phyloP scores from a whole-genome alignment of 2,888 invertebrate genomes.

The Atherix ibis region DNA sequence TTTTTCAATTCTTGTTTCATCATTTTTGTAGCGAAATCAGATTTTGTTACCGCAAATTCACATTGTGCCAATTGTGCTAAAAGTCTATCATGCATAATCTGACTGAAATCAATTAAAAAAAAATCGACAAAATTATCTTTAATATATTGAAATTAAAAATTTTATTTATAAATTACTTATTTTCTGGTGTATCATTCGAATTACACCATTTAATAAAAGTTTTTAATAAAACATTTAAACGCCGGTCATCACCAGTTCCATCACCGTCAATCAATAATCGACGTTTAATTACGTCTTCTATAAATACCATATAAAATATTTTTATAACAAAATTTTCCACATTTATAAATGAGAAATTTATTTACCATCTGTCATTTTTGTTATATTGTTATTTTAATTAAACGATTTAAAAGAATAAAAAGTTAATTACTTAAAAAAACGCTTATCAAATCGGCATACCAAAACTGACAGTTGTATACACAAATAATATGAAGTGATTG shows the following conservation, averaged over 20 bases:
- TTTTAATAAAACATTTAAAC: slow-evolving; percentile 71
- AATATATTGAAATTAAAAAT: slow-evolving; percentile 1
- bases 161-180: slow-evolving; percentile 40
- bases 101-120: slow-evolving; percentile 32
- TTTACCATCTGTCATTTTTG: slow-evolving; percentile 9
- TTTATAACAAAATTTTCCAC: not conserved
- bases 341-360: not conserved
- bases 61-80: slow-evolving; percentile 71
- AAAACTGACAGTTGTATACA: too few species aligned
- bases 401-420: not conserved
- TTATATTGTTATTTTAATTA: not conserved
- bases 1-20: slow-evolving; percentile 69
- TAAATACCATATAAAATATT: not conserved
- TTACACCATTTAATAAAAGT: slow-evolving; percentile 69
- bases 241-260: slow-evolving; percentile 88
- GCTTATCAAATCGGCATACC: too few species aligned
- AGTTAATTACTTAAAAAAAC: too few species aligned
- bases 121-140: not conserved
- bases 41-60: slow-evolving; percentile 75
- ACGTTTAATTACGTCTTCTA: slow-evolving; percentile 87
- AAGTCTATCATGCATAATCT: slow-evolving; percentile 61
- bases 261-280: slow-evolving; percentile 90
- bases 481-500: too few species aligned
- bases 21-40: slow-evolving; percentile 62
- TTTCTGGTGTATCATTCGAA: slow-evolving; percentile 47